Evolutionary conservation across 2,888 invertebrate species (phyloP), one percentile per base, ranked within the genome.

Genomic region (Nomada ferruginata): DNA sequence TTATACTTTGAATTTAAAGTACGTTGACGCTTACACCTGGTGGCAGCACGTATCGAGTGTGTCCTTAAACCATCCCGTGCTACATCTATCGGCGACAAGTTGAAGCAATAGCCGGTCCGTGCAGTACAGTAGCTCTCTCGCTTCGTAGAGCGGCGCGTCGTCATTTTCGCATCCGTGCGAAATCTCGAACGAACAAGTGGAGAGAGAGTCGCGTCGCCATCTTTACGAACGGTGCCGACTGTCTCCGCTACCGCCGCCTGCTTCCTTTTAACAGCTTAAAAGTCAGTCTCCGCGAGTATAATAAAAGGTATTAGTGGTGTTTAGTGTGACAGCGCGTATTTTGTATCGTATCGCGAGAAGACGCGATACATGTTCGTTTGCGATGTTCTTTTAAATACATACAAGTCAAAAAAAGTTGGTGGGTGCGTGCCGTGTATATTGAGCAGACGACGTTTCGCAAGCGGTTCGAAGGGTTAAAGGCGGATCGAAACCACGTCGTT

Each of bases 141-240:
- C 85, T 82, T 86, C 77, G 79, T 72, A 61, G 80, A 81, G 84
- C 63, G 83, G 80, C 74, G 79, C 83, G 73, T 85, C 79, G 85
- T 86, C 85, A 79, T 89, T 90, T 91, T 91, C 91, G 89, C 91
- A 89, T 89, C 87, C 88, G 91, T 89, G 90, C 90, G 89, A 91
- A 91, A 90, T 90, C 88, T 84, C 85, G 89, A 89, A 89, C 89
- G 88, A 86, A 85, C 84, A 73, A 85, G 85, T 79, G 83, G 85
- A 82, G 86, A 82, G 86, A 70, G 81, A 84, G 83, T 80, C 86
- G 90, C 87, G 91, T 90, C 91, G 92, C 92, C 92, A 92, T 92
- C 92, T 92, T 92, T 86, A 85, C 77, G 83, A 79, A 89, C 88
- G 86, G 86, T 82, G 84, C 84, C 76, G 87, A 85, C 76, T 76